These are phyloP conservation scores for Hafferia zeledoni DNA, from an alignment of 2,797 vertebrate species.

Conservation along the genomic window DNA sequence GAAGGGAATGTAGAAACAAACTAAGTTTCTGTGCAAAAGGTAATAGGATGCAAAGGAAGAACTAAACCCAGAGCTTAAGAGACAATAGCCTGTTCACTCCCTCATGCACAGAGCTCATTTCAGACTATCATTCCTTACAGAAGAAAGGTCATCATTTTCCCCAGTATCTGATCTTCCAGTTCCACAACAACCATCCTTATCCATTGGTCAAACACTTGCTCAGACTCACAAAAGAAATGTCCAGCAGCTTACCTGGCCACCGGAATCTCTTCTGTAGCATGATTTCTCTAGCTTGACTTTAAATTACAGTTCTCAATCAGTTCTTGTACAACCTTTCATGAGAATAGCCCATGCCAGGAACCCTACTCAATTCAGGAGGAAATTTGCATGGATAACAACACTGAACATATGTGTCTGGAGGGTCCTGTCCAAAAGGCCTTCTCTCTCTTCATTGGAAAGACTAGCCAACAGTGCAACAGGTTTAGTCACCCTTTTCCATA, in stretches of 20 bases:
- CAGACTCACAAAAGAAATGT: not conserved
- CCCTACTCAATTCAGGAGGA: not conserved
- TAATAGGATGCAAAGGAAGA: constrained; percentile 28
- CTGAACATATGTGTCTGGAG: not conserved
- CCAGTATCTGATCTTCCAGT: not conserved
- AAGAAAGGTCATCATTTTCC: not conserved
- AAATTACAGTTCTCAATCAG: not conserved
- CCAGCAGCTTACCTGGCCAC: not conserved
- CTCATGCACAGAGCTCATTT: not conserved
- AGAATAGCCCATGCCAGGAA: not conserved
- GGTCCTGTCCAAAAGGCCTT: not conserved
- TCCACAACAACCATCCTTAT: not conserved
- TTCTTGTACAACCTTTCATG: not conserved
- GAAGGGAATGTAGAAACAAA: constrained; percentile 45
- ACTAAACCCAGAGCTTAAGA: not conserved
- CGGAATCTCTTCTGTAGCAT: not conserved
- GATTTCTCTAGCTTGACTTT: not conserved
- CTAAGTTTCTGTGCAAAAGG: constrained; percentile 38
- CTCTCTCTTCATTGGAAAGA: not conserved
- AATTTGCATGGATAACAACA: not conserved
- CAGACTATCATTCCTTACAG: not conserved
- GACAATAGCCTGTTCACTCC: not conserved
- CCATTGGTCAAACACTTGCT: not conserved
- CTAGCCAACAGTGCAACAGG: not conserved
- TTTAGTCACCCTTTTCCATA: not conserved